Conservation (phyloP, 2,888 invertebrate species). For the Pachymerium ferrugineum region DNA sequence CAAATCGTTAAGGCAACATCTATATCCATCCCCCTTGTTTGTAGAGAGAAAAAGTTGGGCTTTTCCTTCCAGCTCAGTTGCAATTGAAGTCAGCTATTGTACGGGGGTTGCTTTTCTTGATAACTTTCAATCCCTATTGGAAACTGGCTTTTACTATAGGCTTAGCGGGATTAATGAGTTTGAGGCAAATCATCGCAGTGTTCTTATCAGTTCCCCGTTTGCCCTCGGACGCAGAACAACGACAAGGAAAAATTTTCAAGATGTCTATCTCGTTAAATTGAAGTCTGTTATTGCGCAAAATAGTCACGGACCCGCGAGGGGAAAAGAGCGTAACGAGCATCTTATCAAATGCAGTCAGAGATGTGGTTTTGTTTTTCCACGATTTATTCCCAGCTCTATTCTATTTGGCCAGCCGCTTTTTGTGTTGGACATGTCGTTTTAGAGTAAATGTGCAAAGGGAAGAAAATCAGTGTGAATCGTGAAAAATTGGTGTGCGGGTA, state of each 20-base stretch:
- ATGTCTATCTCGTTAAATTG: conserved; percentile 1
- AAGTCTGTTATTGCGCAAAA: conserved; percentile 3
- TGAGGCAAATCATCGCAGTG: background rate
- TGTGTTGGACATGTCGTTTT: background rate
- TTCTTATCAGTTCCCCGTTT: background rate
- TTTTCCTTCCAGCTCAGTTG: background rate
- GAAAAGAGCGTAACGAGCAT: background rate
- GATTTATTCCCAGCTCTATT: background rate
- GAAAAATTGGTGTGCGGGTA: background rate
- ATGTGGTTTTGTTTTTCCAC: conserved; percentile 21
- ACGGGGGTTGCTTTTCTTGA: background rate
- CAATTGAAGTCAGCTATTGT: background rate
- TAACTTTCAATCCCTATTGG: conserved; percentile 15
- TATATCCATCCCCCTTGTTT: too few species aligned
- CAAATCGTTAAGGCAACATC: conserved; percentile 15
- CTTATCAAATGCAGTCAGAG: background rate
- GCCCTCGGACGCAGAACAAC: conserved; percentile 9
- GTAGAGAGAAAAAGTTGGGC: too few species aligned
- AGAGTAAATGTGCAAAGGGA: background rate
- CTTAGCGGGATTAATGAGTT: conserved; percentile 17
- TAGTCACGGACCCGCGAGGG: conserved; percentile 18
- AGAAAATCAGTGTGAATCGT: background rate
- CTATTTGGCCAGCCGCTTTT: background rate
- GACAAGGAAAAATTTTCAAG: background rate
- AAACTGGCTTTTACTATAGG: background rate